These are phyloP conservation scores for Sinocyclocheilus maitianheensis DNA, from an alignment of 2,113 vertebrate genomes.

Conservation along the genomic window DNA sequence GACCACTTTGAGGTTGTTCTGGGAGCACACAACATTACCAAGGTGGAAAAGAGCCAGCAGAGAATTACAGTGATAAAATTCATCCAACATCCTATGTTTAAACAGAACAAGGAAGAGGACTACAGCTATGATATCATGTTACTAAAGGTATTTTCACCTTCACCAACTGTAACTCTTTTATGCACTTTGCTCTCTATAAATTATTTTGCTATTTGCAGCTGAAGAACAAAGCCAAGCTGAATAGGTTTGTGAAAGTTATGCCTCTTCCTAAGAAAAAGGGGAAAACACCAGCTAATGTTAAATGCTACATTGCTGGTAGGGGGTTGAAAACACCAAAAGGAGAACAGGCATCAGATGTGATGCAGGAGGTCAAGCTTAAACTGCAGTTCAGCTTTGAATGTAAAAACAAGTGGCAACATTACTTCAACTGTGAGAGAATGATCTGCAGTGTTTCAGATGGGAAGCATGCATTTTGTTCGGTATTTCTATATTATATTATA, in stretches of 20 bases:
- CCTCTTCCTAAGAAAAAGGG: slow-evolving; percentile 51
- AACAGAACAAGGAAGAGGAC: rapidly evolving
- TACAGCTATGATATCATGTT: slow-evolving; percentile 59
- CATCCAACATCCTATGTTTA: slow-evolving; percentile 49
- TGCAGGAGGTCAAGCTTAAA: slow-evolving; percentile 59
- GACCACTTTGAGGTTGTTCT: slow-evolving; percentile 63
- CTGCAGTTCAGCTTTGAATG: slow-evolving; percentile 41
- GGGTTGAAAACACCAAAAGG: neutral
- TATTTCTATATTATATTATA: slow-evolving; percentile 46
- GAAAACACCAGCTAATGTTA: slow-evolving; percentile 21
- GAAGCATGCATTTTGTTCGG: slow-evolving; percentile 60
- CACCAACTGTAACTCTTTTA: neutral
- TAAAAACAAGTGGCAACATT: neutral
- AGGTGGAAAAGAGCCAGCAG: slow-evolving; percentile 66
- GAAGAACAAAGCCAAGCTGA: slow-evolving; percentile 54
- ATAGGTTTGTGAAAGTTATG: slow-evolving; percentile 51
- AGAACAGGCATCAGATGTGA: neutral
- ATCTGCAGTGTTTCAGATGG: slow-evolving; percentile 63
- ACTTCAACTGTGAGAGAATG: slow-evolving; percentile 56
- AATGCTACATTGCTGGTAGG: slow-evolving; percentile 68
- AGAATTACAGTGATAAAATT: slow-evolving; percentile 53
- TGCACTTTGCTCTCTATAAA: neutral
- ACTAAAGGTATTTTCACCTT: slow-evolving; percentile 16
- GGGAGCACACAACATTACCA: slow-evolving; percentile 66
- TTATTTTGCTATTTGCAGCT: slow-evolving; percentile 57